These are phyloP conservation scores for Athrips mouffetella DNA, from an alignment of 2,888 invertebrate genomes.

Conservation along the genomic window DNA sequence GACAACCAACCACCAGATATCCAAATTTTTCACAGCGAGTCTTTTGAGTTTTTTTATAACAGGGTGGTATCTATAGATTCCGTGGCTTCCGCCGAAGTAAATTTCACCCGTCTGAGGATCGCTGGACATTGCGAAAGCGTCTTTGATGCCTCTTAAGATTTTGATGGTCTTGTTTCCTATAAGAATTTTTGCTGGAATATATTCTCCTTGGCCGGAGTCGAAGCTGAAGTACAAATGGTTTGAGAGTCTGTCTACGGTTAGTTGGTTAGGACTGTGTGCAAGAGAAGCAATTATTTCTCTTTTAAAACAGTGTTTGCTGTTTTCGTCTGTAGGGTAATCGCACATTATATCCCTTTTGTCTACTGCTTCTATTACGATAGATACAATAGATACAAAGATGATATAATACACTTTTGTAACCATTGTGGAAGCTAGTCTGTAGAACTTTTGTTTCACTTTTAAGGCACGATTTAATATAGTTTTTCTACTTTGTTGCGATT, in stretches of 20 bases:
- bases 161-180: constrained; percentile 48
- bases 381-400: neutral
- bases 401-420: neutral
- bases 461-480: too few species aligned
- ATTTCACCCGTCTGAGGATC: constrained; percentile 41
- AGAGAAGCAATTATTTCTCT: constrained; percentile 50
- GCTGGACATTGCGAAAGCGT: constrained; percentile 58
- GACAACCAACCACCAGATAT: constrained; percentile 62
- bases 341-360: constrained; percentile 6
- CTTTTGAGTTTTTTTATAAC: constrained; percentile 37
- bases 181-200: constrained; percentile 47
- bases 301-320: constrained; percentile 41
- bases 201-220: constrained; percentile 59
- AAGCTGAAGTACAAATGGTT: constrained; percentile 63
- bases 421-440: too few species aligned
- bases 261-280: constrained; percentile 59
- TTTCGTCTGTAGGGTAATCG: neutral
- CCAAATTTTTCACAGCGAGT: constrained; percentile 46
- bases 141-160: constrained; percentile 58
- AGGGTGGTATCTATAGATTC: constrained; percentile 56
- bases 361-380: neutral
- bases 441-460: too few species aligned
- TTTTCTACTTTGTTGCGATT: too few species aligned
- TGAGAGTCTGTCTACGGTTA: constrained; percentile 47
- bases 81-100: constrained; percentile 63